A percentile compares a stretch with the other conserved stretches of the same genome.
Conservation (phyloP, 53 echinoderm and acorn worm genomes). For the Luidia sarsii region DNA sequence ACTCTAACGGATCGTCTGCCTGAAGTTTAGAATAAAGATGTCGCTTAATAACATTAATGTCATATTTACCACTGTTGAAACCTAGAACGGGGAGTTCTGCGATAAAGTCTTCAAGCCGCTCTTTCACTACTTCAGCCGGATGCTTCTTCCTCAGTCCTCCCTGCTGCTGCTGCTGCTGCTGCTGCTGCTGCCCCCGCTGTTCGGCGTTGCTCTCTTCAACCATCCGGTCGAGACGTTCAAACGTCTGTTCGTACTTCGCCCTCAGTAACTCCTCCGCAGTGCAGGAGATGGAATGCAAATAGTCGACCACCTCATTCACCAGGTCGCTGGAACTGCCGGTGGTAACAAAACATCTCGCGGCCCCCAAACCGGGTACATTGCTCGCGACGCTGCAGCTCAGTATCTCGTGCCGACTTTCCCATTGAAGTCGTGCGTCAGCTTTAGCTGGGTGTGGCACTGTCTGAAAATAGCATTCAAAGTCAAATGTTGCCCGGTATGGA, state of each 20-base stretch:
- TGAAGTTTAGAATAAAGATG: slow-evolving; percentile 27
- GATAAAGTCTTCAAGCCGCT: slow-evolving; percentile 1
- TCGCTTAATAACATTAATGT: slow-evolving; percentile 30
- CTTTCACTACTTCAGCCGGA: background rate
- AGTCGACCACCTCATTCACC: slow-evolving; percentile 30
- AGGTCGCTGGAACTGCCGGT: slow-evolving; percentile 26
- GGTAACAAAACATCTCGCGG: slow-evolving; percentile 30
- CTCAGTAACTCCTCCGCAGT: background rate
- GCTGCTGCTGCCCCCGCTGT: too few species aligned
- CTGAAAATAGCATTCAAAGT: slow-evolving; percentile 58
- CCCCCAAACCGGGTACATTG: slow-evolving; percentile 49
- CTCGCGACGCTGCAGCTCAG: slow-evolving; percentile 57
- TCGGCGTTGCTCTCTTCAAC: background rate
- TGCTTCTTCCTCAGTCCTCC: background rate
- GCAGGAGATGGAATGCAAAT: slow-evolving; percentile 25
- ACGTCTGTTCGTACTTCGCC: background rate
- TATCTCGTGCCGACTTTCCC: slow-evolving; percentile 39
- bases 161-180: too few species aligned
- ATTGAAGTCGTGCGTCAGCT: slow-evolving; percentile 1
- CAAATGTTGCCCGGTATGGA: slow-evolving; percentile 55
- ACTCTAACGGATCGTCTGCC: background rate
- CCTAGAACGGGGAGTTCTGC: slow-evolving; percentile 35
- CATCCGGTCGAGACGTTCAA: background rate
- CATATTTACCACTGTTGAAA: slow-evolving; percentile 53
- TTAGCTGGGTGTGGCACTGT: background rate